phyloP scores from a whole-genome alignment of 2,797 vertebrate species.

The Melanotaenia parkinsoni region DNA sequence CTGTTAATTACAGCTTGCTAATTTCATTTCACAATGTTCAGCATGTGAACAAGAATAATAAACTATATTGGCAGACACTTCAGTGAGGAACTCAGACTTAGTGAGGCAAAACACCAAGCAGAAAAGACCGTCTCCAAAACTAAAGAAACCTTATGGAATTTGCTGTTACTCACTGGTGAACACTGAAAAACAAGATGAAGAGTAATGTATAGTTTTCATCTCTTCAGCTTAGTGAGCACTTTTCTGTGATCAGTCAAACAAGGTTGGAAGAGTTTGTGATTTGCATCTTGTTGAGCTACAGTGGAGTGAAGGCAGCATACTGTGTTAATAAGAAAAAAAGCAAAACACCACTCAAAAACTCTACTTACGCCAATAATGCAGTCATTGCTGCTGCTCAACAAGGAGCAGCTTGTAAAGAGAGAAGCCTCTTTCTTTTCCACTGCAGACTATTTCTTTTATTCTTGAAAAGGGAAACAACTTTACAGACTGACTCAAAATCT shows the following conservation, averaged over 20 bases:
- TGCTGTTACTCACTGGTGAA: slow-evolving; percentile 3
- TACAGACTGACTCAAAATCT: slow-evolving; percentile 5
- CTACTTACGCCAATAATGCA: slow-evolving; percentile 3
- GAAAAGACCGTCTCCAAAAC: neutral
- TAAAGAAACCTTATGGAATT: slow-evolving; percentile 10
- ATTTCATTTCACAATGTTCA: neutral
- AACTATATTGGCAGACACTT: neutral
- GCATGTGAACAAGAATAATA: neutral
- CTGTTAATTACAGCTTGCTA: neutral
- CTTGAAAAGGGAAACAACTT: slow-evolving; percentile 32
- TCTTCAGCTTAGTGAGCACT: slow-evolving; percentile 12
- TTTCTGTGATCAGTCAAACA: slow-evolving; percentile 14
- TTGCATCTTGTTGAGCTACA: slow-evolving; percentile 32
- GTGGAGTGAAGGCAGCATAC: slow-evolving; percentile 21
- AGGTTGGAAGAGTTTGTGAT: slow-evolving; percentile 26
- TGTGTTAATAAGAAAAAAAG: slow-evolving; percentile 28
- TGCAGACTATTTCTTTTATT: slow-evolving; percentile 4
- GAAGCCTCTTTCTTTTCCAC: slow-evolving; percentile 2
- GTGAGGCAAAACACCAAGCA: slow-evolving; percentile 7
- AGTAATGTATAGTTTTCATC: slow-evolving; percentile 11
- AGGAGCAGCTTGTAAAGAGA: slow-evolving; percentile 9
- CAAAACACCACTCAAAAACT: slow-evolving; percentile 17
- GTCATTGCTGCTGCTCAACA: slow-evolving; percentile 4
- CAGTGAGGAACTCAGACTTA: neutral
- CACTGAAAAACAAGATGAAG: slow-evolving; percentile 11